phyloP scores from a whole-genome alignment of 2,113 vertebrate species.

The Prunella fulvescens region DNA sequence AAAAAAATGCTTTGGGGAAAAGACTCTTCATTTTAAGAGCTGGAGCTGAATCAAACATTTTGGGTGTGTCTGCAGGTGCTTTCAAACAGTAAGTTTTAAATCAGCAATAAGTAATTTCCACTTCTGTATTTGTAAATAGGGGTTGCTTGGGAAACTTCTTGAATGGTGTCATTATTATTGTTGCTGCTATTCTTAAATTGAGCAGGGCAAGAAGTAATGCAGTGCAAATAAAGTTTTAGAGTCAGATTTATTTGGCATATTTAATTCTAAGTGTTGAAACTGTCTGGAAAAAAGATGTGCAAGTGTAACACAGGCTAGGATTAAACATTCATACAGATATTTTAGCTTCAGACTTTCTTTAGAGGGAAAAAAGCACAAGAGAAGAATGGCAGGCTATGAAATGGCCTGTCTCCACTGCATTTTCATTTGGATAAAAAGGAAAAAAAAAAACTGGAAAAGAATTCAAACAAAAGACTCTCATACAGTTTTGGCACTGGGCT shows the following conservation, averaged over 20 bases:
- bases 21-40: not conserved
- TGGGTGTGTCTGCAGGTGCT: not conserved
- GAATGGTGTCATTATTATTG: not conserved
- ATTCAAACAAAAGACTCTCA: not conserved
- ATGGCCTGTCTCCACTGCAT: not conserved
- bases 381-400: not conserved
- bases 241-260: not conserved
- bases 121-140: not conserved
- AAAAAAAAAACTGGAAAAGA: not conserved
- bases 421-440: not conserved
- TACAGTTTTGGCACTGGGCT: not conserved
- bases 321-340: not conserved
- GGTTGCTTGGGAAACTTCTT: not conserved
- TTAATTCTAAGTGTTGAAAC: not conserved
- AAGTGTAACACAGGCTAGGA: constrained; percentile 8
- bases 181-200: not conserved
- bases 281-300: not conserved
- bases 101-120: not conserved
- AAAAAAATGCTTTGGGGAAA: not conserved
- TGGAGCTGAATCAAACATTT: not conserved
- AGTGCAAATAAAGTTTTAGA: not conserved
- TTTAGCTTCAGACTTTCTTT: not conserved
- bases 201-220: not conserved
- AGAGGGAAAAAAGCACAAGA: not conserved
- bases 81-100: not conserved